phyloP scores from a whole-genome alignment of 2,113 vertebrate species.

The Lucifuga dentata region DNA sequence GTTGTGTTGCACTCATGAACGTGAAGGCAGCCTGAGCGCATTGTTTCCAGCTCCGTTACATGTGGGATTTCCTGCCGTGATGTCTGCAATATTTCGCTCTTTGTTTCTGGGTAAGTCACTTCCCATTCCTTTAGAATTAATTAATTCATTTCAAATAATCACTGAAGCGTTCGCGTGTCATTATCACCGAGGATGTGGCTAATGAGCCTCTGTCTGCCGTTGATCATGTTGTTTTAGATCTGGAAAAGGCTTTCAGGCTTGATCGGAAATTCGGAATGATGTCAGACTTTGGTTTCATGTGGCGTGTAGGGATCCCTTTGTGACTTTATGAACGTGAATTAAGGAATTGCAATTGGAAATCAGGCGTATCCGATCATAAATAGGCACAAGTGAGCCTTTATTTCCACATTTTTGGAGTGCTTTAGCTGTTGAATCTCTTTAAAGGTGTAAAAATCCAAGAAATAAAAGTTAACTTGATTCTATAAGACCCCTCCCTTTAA shows the following conservation, averaged over 20 bases:
- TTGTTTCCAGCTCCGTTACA: slow-evolving; percentile 74
- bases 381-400: neutral
- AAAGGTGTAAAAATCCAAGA: slow-evolving; percentile 2
- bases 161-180: slow-evolving; percentile 8
- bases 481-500: slow-evolving; percentile 57
- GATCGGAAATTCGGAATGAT: slow-evolving; percentile 47
- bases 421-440: neutral
- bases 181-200: slow-evolving; percentile 10
- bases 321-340: no score
- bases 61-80: slow-evolving; percentile 81
- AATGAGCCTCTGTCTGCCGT: neutral
- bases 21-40: slow-evolving; percentile 71
- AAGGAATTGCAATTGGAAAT: slow-evolving; percentile 4
- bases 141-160: slow-evolving; percentile 16
- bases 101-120: slow-evolving; percentile 84
- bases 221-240: slow-evolving; percentile 17
- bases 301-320: no score
- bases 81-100: slow-evolving; percentile 80
- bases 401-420: neutral
- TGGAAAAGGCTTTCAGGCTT: slow-evolving; percentile 19
- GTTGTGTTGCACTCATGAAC: slow-evolving; percentile 70
- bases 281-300: slow-evolving; percentile 59
- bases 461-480: slow-evolving; percentile 71
- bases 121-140: slow-evolving; percentile 30
- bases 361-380: neutral